Percentiles rank a stretch among this genome's conserved stretches.
These are phyloP conservation scores for Microcebus tavaratra DNA, from an alignment of 2,113 vertebrate species.

Conservation along the genomic window DNA sequence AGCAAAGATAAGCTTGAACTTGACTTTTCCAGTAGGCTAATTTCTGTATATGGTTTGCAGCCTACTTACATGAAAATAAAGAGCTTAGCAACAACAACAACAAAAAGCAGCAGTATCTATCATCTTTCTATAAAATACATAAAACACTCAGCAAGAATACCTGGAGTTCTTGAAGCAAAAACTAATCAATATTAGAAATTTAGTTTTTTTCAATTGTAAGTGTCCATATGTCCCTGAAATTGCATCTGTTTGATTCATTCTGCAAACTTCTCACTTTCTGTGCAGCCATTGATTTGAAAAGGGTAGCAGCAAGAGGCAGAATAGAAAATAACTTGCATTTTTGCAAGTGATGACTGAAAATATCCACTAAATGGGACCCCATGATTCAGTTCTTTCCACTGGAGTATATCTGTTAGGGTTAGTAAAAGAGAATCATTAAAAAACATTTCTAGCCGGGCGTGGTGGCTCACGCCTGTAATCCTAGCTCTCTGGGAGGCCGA, in stretches of 20 bases:
- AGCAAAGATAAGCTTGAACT: neutral
- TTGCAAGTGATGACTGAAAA: conserved; percentile 17
- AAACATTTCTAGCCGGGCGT: neutral
- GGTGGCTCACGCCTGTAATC: too few relatives aligned
- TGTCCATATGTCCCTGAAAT: conserved; percentile 4
- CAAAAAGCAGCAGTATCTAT: neutral
- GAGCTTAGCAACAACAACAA: neutral
- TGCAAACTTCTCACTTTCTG: conserved; percentile 36
- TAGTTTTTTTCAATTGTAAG: conserved; percentile 32
- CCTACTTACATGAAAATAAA: neutral
- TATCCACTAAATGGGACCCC: neutral
- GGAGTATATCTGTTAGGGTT: neutral
- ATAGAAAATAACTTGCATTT: conserved; percentile 22
- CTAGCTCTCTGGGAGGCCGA: too few relatives aligned
- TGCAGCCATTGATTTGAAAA: conserved; percentile 40
- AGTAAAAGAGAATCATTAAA: neutral
- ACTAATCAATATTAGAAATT: conserved; percentile 45
- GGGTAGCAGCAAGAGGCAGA: neutral
- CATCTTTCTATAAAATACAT: conserved; percentile 22
- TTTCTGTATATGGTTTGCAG: neutral
- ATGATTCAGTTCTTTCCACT: neutral
- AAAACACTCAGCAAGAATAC: conserved; percentile 20
- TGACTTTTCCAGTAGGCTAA: neutral
- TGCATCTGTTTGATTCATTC: conserved; percentile 24
- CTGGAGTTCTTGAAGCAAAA: conserved; percentile 34